phyloP scores from a whole-genome alignment of 2,888 invertebrate genomes.

The Zeuzera pyrina region DNA sequence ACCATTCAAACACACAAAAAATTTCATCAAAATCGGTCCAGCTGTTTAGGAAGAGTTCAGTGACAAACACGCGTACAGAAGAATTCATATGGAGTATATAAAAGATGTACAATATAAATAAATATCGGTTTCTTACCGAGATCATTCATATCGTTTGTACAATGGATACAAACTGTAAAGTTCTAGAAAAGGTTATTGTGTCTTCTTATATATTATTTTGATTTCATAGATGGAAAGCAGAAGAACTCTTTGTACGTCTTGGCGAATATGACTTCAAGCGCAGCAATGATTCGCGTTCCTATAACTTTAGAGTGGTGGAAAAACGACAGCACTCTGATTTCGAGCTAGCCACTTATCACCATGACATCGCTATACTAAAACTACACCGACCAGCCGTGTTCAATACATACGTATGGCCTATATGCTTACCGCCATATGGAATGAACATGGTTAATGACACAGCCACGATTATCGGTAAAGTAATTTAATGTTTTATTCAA shows the following conservation, averaged over 20 bases:
- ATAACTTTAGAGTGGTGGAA: slow-evolving; percentile 78
- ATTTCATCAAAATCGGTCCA: too few species aligned
- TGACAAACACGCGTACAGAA: too few species aligned
- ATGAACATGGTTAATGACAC: slow-evolving; percentile 73
- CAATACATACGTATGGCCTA: slow-evolving; percentile 86
- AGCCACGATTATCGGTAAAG: slow-evolving; percentile 77
- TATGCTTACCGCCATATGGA: slow-evolving; percentile 83
- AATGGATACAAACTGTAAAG: too few species aligned
- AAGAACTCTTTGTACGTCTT: slow-evolving; percentile 78
- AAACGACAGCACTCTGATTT: slow-evolving; percentile 80
- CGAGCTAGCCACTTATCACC: slow-evolving; percentile 76
- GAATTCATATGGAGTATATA: too few species aligned
- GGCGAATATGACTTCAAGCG: slow-evolving; percentile 86
- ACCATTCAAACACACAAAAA: too few species aligned
- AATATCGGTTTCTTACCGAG: too few species aligned
- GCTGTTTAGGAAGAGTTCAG: too few species aligned
- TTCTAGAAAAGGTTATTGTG: too few species aligned
- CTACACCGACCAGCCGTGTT: slow-evolving; percentile 78
- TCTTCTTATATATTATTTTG: too few species aligned
- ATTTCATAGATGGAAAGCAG: slow-evolving; percentile 64
- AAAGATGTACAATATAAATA: too few species aligned
- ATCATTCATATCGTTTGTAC: too few species aligned
- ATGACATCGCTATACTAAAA: slow-evolving; percentile 85
- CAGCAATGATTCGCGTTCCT: slow-evolving; percentile 78
- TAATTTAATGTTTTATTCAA: too few species aligned